Conservation (phyloP, 1,140 invertebrate species). For the Meteorus sp. region DNA sequence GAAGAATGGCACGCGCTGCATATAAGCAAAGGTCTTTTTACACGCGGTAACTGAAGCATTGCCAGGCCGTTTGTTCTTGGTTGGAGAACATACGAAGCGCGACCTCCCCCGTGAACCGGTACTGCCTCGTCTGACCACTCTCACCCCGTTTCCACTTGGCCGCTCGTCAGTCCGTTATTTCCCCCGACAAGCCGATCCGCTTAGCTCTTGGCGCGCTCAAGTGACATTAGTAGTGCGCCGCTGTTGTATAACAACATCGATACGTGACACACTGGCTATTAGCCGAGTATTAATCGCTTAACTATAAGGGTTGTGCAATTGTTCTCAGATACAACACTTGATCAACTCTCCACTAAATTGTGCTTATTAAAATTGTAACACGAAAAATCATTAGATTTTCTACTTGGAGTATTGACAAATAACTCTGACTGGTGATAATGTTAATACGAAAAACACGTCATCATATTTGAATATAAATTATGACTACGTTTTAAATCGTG, state of each 20-base stretch:
- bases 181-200: neutral
- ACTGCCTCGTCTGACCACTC: slow-evolving; percentile 13
- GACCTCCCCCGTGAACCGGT: neutral
- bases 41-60: slow-evolving; percentile 1
- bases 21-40: slow-evolving; percentile 23
- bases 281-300: neutral
- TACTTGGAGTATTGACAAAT: too few relatives aligned
- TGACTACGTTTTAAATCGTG: too few relatives aligned
- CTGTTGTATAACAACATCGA: neutral
- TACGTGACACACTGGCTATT: neutral
- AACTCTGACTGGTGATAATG: too few relatives aligned
- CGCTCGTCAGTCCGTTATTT: neutral
- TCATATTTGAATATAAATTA: too few relatives aligned
- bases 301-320: neutral
- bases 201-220: neutral
- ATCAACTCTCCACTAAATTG: too few relatives aligned
- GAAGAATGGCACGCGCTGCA: slow-evolving; percentile 25
- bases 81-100: neutral
- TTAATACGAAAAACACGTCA: too few relatives aligned
- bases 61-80: neutral
- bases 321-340: neutral
- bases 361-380: too few relatives aligned
- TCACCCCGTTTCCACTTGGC: slow-evolving; percentile 3
- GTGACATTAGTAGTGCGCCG: slow-evolving; percentile 3
- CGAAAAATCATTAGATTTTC: too few relatives aligned